Base-by-base conservation (phyloP, 1,140 invertebrate species). In the Drosophila erecta region DNA sequence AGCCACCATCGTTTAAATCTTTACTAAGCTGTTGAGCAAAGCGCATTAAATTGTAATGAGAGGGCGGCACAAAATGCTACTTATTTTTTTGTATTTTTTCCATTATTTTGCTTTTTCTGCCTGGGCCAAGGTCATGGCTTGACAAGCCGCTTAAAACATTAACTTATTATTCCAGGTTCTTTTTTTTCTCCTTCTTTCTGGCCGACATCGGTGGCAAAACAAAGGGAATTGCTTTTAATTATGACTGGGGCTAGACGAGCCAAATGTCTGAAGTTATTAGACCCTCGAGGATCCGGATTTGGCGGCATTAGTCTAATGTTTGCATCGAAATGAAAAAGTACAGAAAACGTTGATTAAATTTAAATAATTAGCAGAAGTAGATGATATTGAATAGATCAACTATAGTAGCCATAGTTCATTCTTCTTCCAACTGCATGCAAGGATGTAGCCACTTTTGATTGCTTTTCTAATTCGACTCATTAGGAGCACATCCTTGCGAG, bases 41-140 rank as follows among this genome's bases (percentile, higher is more conserved):
- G 81, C 76, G 76, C 81, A 84, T 84, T 84, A 85, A 85, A 84
- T 84, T 84, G 81, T 84, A 84, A 84, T 84, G 81, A 80, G 81
- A 57, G 40, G 55, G 54, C 65, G 76, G 76, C 81, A 51, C 65
- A 85, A 33, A 74, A 74, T 69, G 79, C 74, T 81, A 8, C 8
- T 30, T 30, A 30, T 30, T 30, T 30, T 30, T 30, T 30, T 27
- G 6, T 72, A 58, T 72, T 57, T 56, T 71, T 70, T 40, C 67
- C 65, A 70, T 71, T 58, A 35, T 56, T 73, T 64, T 11, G 35
- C 20, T 54, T 50, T 41, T 50, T 61, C 51, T 44, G 54, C 38
- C 59, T 58, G 55, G 70, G 49, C 56, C 80, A 85, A 84, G 80
- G 81, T 76, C 80, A 81, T 60, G 50, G 70, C 57, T 84, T 67